A percentile compares a stretch with the other conserved stretches of the same genome.
Conservation (phyloP, 64 coral and sea anemone genomes). For the Actinia tenebrosa region DNA sequence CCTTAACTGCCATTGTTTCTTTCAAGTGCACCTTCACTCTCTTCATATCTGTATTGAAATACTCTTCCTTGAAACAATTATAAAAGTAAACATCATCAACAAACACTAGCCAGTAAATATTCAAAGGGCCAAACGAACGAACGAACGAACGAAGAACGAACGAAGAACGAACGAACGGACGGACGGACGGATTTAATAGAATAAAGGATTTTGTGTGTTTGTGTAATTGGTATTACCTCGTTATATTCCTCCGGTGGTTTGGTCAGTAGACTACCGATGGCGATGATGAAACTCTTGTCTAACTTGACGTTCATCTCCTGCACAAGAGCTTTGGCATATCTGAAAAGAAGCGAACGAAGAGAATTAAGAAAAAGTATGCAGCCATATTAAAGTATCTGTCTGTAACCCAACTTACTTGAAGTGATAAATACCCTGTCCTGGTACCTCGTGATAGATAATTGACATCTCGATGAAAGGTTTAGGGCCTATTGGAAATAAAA, state of each 20-base stretch:
- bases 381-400: not conserved
- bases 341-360: not conserved
- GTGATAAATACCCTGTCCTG: constrained; percentile 59
- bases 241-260: constrained; percentile 42
- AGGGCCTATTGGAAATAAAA: constrained; percentile 24
- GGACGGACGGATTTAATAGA: too few relatives aligned
- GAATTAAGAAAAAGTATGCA: not conserved
- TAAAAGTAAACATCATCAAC: not conserved
- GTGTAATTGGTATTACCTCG: constrained; percentile 30
- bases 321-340: constrained; percentile 80
- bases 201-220: not conserved
- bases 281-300: constrained; percentile 77
- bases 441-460: constrained; percentile 76
- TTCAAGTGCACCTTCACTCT: constrained; percentile 41
- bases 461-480: constrained; percentile 98
- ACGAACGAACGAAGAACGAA: not conserved
- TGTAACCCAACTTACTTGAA: constrained; percentile 54
- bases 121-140: not conserved
- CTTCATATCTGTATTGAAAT: constrained; percentile 60
- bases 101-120: not conserved
- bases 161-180: not conserved
- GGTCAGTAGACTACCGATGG: constrained; percentile 59
- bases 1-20: constrained; percentile 63
- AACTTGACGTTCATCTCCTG: constrained; percentile 96
- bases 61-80: constrained; percentile 40